Conservation (phyloP, 2,113 vertebrate species). For the Prunella fulvescens region DNA sequence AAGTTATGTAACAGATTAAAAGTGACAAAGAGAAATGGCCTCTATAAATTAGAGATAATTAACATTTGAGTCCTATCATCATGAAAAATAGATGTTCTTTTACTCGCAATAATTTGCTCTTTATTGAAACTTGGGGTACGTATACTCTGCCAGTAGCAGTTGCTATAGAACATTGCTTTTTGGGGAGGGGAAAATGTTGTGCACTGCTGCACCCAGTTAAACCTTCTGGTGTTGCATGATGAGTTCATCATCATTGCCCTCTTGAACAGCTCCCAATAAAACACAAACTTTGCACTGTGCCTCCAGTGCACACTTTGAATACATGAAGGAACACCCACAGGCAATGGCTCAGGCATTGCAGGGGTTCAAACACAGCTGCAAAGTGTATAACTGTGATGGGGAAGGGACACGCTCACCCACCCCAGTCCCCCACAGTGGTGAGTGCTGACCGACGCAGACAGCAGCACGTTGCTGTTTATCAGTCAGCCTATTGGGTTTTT, state of each 20-base stretch:
- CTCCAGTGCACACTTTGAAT: not conserved
- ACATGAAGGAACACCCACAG: not conserved
- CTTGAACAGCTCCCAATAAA: not conserved
- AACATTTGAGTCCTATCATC: not conserved
- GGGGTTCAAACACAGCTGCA: not conserved
- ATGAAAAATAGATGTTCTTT: not conserved
- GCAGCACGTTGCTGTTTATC: rapidly evolving
- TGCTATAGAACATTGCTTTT: not conserved
- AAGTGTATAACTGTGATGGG: rapidly evolving
- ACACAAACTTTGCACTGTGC: not conserved
- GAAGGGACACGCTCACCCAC: not conserved
- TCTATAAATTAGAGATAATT: not conserved
- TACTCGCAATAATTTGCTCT: not conserved
- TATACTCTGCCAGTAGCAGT: not conserved
- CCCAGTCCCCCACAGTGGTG: rapidly evolving
- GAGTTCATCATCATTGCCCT: not conserved
- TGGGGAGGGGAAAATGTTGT: not conserved
- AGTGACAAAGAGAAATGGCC: not conserved
- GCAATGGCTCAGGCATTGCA: not conserved
- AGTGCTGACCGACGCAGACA: not conserved
- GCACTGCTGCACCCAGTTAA: not conserved
- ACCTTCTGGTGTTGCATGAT: not conserved
- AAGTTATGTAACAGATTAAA: not conserved
- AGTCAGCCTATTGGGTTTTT: not conserved
- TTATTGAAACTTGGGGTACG: not conserved